Conservation (phyloP, 1,140 invertebrate genomes). For the Bombus cullumanus region DNA sequence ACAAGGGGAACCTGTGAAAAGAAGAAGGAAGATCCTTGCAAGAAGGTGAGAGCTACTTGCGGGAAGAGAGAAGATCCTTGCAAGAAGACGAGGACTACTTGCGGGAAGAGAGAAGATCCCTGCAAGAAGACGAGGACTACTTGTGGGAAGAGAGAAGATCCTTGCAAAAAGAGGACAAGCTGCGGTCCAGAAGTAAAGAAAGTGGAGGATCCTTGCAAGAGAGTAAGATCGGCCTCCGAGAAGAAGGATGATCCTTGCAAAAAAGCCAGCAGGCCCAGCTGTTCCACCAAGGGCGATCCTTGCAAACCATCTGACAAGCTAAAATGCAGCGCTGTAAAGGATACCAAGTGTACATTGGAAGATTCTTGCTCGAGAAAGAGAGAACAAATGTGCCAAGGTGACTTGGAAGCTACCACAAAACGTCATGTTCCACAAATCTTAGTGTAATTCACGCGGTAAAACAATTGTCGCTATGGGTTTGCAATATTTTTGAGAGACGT, state of each 20-base stretch:
- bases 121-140: not conserved
- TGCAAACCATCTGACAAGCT: not conserved
- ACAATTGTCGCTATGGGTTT: not conserved
- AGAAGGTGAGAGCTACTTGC: no score
- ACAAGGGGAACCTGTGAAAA: no score
- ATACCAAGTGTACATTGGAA: no score
- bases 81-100: not conserved
- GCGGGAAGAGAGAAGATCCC: not conserved
- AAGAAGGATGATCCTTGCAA: not conserved
- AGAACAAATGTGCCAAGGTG: slow-evolving; percentile 18
- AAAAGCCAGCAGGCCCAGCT: not conserved
- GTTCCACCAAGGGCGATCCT: not conserved
- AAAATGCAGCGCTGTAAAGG: not conserved
- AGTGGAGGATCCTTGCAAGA: not conserved
- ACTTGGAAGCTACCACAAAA: not conserved
- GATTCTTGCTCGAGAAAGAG: slow-evolving; percentile 19
- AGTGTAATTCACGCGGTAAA: not conserved
- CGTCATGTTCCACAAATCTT: not conserved
- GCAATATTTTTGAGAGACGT: not conserved
- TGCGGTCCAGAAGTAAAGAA: not conserved
- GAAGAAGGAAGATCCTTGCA: no score
- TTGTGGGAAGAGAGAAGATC: not conserved
- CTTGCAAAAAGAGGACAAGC: not conserved
- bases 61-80: no score
- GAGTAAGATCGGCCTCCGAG: not conserved